Evolutionary conservation across 2,888 invertebrate genomes (phyloP).

Genomic region (Patella ulyssiponensis): DNA sequence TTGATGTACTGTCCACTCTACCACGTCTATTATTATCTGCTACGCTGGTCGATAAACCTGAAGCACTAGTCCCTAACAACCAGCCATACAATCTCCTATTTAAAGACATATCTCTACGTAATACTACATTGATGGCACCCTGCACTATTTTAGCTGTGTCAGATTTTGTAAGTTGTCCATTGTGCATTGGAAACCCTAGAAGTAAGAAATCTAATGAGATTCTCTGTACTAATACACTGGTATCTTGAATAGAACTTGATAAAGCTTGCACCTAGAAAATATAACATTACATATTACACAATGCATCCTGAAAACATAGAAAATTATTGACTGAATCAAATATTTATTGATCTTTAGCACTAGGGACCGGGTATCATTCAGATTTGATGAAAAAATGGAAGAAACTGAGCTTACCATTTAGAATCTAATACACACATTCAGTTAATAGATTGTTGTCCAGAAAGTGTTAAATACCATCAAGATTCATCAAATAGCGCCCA

Average conservation of each 20-base stretch:
- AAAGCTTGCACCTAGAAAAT: constrained; percentile 80
- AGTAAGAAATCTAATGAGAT: constrained; percentile 87
- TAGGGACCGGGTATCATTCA: no score
- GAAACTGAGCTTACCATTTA: no score
- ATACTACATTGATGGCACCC: constrained; percentile 80
- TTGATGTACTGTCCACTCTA: constrained; percentile 44
- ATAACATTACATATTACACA: neutral
- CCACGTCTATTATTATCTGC: constrained; percentile 33
- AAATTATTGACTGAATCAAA: no score
- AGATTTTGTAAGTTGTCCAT: constrained; percentile 77
- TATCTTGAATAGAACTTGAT: constrained; percentile 85
- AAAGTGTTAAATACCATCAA: no score
- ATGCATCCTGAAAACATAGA: neutral
- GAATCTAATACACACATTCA: no score
- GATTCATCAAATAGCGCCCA: no score
- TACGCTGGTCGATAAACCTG: constrained; percentile 18
- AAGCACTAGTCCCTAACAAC: constrained; percentile 80
- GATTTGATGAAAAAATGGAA: no score
- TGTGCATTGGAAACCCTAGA: constrained; percentile 88
- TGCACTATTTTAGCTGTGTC: constrained; percentile 83
- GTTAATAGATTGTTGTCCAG: no score
- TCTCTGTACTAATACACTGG: constrained; percentile 86
- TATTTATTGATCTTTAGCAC: neutral
- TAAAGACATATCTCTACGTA: constrained; percentile 90
- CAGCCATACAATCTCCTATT: constrained; percentile 89